Percentiles rank a stretch among this genome's conserved stretches.
These are phyloP conservation scores for Peribatodes rhomboidaria DNA, from an alignment of 2,888 invertebrate species.

Conservation along the genomic window DNA sequence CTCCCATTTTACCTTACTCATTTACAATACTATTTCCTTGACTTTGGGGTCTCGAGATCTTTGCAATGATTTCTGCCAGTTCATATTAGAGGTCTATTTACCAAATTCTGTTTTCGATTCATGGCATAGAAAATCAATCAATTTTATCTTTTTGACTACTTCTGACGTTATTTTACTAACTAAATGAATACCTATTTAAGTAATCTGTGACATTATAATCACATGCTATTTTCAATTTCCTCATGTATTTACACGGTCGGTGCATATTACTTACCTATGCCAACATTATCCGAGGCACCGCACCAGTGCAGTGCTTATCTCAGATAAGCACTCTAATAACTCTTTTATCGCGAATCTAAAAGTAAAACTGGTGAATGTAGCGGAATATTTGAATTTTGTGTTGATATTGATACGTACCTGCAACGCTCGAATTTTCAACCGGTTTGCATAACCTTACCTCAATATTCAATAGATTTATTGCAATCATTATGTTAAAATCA, in stretches of 20 bases:
- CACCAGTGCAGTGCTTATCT: conserved; percentile 35
- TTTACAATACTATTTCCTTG: too few relatives aligned
- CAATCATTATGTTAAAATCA: too few relatives aligned
- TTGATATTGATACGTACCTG: neutral
- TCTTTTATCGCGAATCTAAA: conserved; percentile 20
- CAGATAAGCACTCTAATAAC: conserved; percentile 25
- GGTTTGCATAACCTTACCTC: too few relatives aligned
- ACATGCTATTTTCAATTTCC: conserved; percentile 6
- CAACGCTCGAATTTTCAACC: neutral
- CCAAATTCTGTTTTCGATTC: too few relatives aligned
- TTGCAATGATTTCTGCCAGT: too few relatives aligned
- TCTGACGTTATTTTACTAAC: too few relatives aligned
- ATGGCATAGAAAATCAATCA: too few relatives aligned
- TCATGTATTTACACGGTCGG: neutral
- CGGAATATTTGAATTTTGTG: conserved; percentile 13
- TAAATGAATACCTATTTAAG: neutral
- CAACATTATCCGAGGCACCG: conserved; percentile 34
- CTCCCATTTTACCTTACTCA: neutral
- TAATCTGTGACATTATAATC: neutral
- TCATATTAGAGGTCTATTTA: too few relatives aligned
- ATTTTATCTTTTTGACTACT: too few relatives aligned
- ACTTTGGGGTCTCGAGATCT: too few relatives aligned
- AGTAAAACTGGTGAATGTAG: conserved; percentile 5
- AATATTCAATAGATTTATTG: too few relatives aligned
- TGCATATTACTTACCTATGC: conserved; percentile 39